Conservation (phyloP, 2,797 vertebrate genomes). For the Lerista edwardsae region DNA sequence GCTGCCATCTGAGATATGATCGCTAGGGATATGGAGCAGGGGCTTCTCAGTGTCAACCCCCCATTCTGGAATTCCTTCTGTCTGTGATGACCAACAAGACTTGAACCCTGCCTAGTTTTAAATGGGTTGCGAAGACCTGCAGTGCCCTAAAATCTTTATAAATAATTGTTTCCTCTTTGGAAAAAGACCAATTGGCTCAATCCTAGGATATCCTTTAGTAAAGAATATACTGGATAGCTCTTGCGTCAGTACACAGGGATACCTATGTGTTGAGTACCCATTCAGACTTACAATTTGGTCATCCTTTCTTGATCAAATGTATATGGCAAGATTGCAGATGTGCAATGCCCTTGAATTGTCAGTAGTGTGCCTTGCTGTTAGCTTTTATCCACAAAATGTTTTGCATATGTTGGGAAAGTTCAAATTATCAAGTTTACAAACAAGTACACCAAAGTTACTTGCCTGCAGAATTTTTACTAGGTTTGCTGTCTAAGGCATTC, state of each 20-base stretch:
- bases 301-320: not conserved
- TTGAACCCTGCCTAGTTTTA: no score
- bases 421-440: not conserved
- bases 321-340: not conserved
- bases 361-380: not conserved
- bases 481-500: not conserved
- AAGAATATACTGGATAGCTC: not conserved
- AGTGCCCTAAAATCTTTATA: no score
- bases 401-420: not conserved
- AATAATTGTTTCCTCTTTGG: not conserved
- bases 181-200: not conserved
- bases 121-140: no score
- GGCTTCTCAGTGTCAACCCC: not conserved
- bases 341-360: not conserved
- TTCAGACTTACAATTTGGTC: not conserved
- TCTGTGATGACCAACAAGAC: not conserved
- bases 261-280: not conserved
- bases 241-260: not conserved
- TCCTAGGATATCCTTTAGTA: not conserved
- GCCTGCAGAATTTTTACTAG: not conserved
- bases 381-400: not conserved
- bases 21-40: not conserved
- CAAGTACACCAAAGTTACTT: not conserved
- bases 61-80: not conserved
- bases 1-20: not conserved